These are phyloP conservation scores for Lacerta viridis DNA, from an alignment of 2,797 vertebrate species.

Conservation along the genomic window DNA sequence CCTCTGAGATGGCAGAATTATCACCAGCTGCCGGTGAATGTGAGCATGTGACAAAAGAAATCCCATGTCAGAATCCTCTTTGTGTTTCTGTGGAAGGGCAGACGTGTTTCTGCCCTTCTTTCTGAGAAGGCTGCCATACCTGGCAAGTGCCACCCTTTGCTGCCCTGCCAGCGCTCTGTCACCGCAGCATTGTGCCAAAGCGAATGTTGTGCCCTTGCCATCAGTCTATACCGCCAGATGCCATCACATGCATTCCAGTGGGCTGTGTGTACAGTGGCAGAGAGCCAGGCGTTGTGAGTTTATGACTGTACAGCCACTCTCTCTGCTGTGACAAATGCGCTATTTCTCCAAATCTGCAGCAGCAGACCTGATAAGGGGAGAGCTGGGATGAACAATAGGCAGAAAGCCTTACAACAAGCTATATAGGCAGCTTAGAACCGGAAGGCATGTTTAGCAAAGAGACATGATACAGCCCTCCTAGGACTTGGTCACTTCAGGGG, in stretches of 20 bases:
- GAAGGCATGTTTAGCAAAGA: not conserved
- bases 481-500: not conserved
- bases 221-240: not conserved
- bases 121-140: not conserved
- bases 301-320: not conserved
- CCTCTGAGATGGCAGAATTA: not conserved
- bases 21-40: rapidly evolving
- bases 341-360: constrained; percentile 3
- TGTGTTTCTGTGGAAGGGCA: not conserved
- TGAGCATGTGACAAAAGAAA: not conserved
- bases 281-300: not conserved
- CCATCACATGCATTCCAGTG: constrained; percentile 2
- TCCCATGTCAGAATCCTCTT: not conserved
- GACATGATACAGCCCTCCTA: not conserved
- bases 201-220: not conserved
- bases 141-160: not conserved
- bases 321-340: not conserved
- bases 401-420: not conserved
- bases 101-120: not conserved
- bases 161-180: not conserved
- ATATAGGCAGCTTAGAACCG: not conserved
- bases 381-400: not conserved
- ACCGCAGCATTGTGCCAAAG: not conserved
- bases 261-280: not conserved
- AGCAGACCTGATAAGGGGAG: not conserved